A percentile compares a stretch with the other conserved stretches of the same genome.
These are phyloP conservation scores for Oscheius sp. DNA, from an alignment of 2,888 invertebrate genomes.

Conservation along the genomic window DNA sequence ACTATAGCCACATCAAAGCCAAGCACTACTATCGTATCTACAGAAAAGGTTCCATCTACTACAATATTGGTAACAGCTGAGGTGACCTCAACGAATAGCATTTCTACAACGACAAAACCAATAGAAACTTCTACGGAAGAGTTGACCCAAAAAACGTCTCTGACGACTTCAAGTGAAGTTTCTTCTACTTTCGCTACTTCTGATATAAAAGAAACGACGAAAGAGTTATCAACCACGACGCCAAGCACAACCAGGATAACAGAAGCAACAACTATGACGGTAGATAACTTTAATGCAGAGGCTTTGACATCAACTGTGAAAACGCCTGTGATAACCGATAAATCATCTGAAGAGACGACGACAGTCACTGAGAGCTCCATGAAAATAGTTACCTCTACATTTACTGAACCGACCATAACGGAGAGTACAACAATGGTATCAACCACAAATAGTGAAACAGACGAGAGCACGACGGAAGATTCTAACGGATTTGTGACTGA, in stretches of 20 bases:
- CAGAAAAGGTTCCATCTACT: not conserved
- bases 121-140: not conserved
- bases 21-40: not conserved
- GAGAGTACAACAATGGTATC: not conserved
- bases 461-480: not conserved
- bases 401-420: not conserved
- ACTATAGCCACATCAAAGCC: not conserved
- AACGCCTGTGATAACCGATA: not conserved
- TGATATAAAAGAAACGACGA: not conserved
- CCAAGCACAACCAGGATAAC: not conserved
- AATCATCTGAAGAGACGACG: not conserved
- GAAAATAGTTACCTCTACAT: not conserved
- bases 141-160: not conserved
- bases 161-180: not conserved
- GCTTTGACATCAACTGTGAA: not conserved
- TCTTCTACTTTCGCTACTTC: not conserved
- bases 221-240: not conserved
- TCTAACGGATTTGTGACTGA: not conserved
- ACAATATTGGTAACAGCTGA: not conserved
- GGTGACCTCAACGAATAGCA: not conserved
- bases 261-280: not conserved
- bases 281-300: not conserved
- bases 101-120: not conserved
- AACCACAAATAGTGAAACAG: not conserved
- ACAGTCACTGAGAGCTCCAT: not conserved